Percentiles rank a stretch among this genome's conserved stretches.
These are phyloP conservation scores for Nestor notabilis DNA, from an alignment of 2,113 vertebrate species.

Conservation along the genomic window DNA sequence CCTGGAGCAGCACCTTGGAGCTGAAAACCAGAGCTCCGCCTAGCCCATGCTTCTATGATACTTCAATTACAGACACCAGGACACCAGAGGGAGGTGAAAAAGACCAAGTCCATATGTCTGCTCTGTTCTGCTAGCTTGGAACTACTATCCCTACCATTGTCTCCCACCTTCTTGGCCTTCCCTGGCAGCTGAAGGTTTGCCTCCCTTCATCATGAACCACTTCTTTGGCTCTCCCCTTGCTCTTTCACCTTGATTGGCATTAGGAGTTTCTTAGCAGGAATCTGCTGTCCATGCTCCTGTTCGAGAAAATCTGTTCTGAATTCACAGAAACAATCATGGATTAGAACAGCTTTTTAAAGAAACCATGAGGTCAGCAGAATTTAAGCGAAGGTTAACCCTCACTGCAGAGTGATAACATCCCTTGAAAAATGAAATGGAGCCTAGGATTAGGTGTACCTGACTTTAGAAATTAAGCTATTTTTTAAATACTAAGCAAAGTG, in stretches of 20 bases:
- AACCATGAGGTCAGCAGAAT: background rate
- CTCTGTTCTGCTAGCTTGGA: background rate
- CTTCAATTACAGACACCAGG: background rate
- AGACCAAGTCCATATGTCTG: background rate
- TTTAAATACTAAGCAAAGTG: background rate
- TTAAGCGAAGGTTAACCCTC: background rate
- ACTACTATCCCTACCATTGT: background rate
- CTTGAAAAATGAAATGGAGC: background rate
- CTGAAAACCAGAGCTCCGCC: background rate
- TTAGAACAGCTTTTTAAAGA: background rate
- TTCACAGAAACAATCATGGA: background rate
- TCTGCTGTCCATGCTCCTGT: fast-evolving
- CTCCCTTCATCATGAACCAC: background rate
- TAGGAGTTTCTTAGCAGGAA: background rate
- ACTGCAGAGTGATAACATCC: background rate
- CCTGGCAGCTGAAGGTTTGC: background rate
- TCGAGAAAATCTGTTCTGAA: background rate
- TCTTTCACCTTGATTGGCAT: background rate
- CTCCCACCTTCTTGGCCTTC: background rate
- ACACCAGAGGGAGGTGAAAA: background rate
- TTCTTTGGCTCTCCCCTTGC: background rate
- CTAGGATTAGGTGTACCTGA: background rate
- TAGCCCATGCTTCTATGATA: fast-evolving
- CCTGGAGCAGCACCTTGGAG: background rate
- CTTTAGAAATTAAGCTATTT: background rate